A percentile compares a stretch with the other conserved stretches of the same genome.
Evolutionary conservation across 2,797 vertebrate genomes (phyloP).

Genomic region (Craterocephalus amniculus): DNA sequence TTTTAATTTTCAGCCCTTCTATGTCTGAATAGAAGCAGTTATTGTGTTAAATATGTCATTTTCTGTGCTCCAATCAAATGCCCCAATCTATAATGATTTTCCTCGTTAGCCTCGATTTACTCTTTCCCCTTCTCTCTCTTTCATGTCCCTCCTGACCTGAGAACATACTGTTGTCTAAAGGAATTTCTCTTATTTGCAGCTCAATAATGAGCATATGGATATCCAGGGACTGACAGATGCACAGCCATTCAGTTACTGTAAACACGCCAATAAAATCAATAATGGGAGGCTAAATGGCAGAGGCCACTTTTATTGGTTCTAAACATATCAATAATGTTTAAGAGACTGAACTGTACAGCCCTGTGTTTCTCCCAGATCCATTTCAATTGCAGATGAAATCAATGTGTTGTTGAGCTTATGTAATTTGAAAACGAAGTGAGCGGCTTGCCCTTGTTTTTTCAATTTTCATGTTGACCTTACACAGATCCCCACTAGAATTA

Average conservation of each 20-base stretch:
- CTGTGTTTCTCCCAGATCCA: conserved; percentile 44
- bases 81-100: neutral
- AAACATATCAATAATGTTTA: conserved; percentile 78
- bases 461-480: conserved; percentile 62
- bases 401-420: conserved; percentile 51
- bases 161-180: conserved; percentile 56
- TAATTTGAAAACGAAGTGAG: conserved; percentile 64
- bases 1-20: neutral
- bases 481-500: conserved; percentile 59
- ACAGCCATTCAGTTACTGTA: conserved; percentile 58
- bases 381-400: conserved; percentile 64
- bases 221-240: conserved; percentile 60
- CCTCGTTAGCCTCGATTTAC: neutral
- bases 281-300: conserved; percentile 59
- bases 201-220: conserved; percentile 66
- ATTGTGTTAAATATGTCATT: neutral
- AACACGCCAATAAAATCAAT: conserved; percentile 77
- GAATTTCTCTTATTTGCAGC: conserved; percentile 61
- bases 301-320: conserved; percentile 58
- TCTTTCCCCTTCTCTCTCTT: neutral
- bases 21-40: neutral
- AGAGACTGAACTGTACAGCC: conserved; percentile 45
- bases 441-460: conserved; percentile 56
- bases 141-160: conserved; percentile 31
- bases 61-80: neutral